These are phyloP conservation scores for Congeria kusceri DNA, from an alignment of 2,888 invertebrate genomes.

Conservation along the genomic window DNA sequence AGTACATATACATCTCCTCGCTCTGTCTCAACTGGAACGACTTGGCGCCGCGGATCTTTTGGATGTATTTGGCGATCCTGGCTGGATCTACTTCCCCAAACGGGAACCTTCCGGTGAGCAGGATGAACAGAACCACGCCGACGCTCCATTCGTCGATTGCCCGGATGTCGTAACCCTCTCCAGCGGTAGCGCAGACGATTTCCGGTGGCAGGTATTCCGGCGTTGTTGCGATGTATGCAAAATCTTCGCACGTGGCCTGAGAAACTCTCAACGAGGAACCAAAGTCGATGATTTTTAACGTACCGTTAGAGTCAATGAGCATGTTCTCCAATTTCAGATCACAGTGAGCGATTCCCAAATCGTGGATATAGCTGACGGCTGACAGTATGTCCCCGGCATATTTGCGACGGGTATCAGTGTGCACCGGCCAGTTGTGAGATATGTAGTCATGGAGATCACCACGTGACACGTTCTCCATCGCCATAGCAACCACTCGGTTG, in stretches of 20 bases:
- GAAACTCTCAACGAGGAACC: conserved; percentile 54
- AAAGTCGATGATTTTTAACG: conserved; percentile 59
- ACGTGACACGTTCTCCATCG: conserved; percentile 41
- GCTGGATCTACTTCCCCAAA: conserved; percentile 60
- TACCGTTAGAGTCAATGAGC: conserved; percentile 32
- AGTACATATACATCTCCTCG: conserved; percentile 53
- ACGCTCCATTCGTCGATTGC: conserved; percentile 65
- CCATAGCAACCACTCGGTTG: conserved; percentile 54
- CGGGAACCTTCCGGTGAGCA: conserved; percentile 60
- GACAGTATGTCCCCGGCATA: conserved; percentile 47
- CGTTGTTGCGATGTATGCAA: conserved; percentile 62
- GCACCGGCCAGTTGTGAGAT: conserved; percentile 47
- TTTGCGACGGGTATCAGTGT: conserved; percentile 38
- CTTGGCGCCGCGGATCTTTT: conserved; percentile 51
- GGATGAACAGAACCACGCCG: conserved; percentile 58
- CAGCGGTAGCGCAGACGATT: conserved; percentile 58
- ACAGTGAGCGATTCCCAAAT: conserved; percentile 57
- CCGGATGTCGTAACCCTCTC: conserved; percentile 60
- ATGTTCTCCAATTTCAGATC: conserved; percentile 65
- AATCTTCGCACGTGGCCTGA: conserved; percentile 56
- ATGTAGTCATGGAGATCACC: conserved; percentile 58
- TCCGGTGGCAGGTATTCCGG: conserved; percentile 65
- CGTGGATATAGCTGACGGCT: conserved; percentile 56
- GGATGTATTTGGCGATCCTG: conserved; percentile 59
- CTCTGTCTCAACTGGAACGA: conserved; percentile 55